phyloP scores from a whole-genome alignment of 2,113 vertebrate genomes.

The Carassius carassius region DNA sequence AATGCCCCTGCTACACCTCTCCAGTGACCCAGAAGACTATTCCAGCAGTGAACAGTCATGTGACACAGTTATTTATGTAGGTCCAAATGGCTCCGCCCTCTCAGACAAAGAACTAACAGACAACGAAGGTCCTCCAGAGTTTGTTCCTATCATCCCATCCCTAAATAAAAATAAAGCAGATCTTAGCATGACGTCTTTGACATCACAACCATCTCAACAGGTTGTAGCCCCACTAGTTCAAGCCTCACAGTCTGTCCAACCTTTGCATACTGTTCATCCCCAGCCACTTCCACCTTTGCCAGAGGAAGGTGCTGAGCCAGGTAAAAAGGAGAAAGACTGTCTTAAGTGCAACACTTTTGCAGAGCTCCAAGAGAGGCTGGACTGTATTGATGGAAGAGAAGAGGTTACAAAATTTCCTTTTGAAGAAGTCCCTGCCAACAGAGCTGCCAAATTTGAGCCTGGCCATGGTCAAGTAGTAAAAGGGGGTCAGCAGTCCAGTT shows the following conservation, averaged over 20 bases:
- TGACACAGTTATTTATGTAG: constrained; percentile 97
- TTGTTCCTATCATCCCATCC: constrained; percentile 93
- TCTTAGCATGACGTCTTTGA: constrained; percentile 58
- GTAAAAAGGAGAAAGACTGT: constrained; percentile 83
- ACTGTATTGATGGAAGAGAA: constrained; percentile 96
- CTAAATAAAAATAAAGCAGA: constrained; percentile 81
- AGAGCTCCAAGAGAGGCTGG: constrained; percentile 94
- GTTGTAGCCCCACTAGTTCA: constrained; percentile 53
- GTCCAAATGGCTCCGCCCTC: constrained; percentile 90
- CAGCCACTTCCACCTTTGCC: constrained; percentile 73
- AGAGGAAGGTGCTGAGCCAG: constrained; percentile 77
- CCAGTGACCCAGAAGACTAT: constrained; percentile 94
- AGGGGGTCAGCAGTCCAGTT: constrained; percentile 64
- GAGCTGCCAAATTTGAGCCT: constrained; percentile 60
- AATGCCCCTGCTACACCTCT: constrained; percentile 84
- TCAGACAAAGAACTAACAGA: constrained; percentile 96
- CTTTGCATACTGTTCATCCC: constrained; percentile 64
- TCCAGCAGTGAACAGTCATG: constrained; percentile 99
- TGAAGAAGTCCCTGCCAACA: constrained; percentile 82
- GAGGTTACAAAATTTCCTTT: constrained; percentile 88
- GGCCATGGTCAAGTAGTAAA: constrained; percentile 64
- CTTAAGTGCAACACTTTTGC: constrained; percentile 98
- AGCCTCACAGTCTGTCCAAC: constrained; percentile 32
- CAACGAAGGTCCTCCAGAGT: constrained; percentile 95
- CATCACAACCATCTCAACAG: constrained; percentile 44